These are phyloP conservation scores for Ceratotherium simum DNA, from an alignment of 2,113 vertebrate species.

Conservation along the genomic window DNA sequence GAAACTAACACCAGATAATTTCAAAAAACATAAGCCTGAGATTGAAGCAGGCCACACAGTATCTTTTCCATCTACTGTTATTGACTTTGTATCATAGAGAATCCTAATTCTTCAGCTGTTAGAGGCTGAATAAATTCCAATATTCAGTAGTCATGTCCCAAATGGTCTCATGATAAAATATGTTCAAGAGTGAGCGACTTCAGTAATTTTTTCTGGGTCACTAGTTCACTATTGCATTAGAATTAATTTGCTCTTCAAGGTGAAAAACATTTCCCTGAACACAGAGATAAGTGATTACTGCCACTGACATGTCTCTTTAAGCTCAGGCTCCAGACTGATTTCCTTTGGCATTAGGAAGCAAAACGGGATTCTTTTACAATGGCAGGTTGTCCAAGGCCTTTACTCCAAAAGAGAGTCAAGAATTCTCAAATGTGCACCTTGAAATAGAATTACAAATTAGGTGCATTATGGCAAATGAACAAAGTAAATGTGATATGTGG, in stretches of 20 bases:
- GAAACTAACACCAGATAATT: neutral
- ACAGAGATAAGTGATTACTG: conserved; percentile 18
- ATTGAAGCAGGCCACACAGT: neutral
- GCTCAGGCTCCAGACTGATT: neutral
- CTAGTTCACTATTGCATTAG: neutral
- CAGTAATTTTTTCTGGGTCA: conserved; percentile 22
- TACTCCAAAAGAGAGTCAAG: neutral
- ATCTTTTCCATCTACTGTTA: neutral
- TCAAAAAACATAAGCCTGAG: neutral
- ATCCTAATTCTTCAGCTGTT: conserved; percentile 1
- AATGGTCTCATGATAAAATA: conserved; percentile 35
- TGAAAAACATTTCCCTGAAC: conserved; percentile 59
- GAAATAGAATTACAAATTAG: conserved; percentile 59
- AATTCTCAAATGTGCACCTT: conserved; percentile 19
- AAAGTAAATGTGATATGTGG: neutral
- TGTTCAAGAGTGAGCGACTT: neutral
- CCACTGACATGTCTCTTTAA: neutral
- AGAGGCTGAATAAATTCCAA: conserved; percentile 52
- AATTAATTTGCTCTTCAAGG: conserved; percentile 71
- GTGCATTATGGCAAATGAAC: neutral
- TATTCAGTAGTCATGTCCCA: neutral
- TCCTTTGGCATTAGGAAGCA: neutral
- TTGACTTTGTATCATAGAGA: neutral
- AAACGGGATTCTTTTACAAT: conserved; percentile 51
- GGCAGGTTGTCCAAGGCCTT: conserved; percentile 23